These are phyloP conservation scores for Danaus chrysippus DNA, from an alignment of 2,888 invertebrate species.

Conservation along the genomic window DNA sequence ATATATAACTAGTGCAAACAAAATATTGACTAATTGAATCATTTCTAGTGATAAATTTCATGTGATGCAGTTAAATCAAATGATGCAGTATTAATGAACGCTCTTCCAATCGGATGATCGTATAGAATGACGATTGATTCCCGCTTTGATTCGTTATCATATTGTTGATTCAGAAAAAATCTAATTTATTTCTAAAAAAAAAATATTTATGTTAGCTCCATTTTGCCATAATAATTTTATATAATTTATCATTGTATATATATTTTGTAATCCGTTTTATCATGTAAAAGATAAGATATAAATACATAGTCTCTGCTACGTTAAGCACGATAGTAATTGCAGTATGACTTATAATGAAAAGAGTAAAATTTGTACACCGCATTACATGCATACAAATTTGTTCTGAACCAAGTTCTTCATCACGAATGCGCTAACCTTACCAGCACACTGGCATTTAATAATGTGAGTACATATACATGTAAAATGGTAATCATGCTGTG, in stretches of 20 bases:
- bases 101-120: not conserved
- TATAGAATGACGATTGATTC: not conserved
- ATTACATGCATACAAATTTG: slow-evolving; percentile 8
- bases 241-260: too few species aligned
- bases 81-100: not conserved
- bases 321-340: not conserved
- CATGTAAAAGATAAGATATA: too few species aligned
- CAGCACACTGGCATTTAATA: slow-evolving; percentile 21
- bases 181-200: too few species aligned
- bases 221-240: too few species aligned
- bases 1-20: not conserved
- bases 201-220: too few species aligned
- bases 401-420: slow-evolving; percentile 1
- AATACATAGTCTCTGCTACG: not conserved
- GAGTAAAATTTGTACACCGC: not conserved
- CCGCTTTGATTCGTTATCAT: not conserved
- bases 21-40: not conserved
- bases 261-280: too few species aligned
- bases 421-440: slow-evolving; percentile 14
- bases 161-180: too few species aligned
- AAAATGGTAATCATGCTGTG: slow-evolving; percentile 24
- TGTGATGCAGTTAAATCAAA: not conserved
- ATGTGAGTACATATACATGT: slow-evolving; percentile 25
- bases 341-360: not conserved
- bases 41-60: not conserved